A percentile compares a stretch with the other conserved stretches of the same genome.
phyloP scores from a whole-genome alignment of 2,888 invertebrate genomes.

The Melanargia galathea region DNA sequence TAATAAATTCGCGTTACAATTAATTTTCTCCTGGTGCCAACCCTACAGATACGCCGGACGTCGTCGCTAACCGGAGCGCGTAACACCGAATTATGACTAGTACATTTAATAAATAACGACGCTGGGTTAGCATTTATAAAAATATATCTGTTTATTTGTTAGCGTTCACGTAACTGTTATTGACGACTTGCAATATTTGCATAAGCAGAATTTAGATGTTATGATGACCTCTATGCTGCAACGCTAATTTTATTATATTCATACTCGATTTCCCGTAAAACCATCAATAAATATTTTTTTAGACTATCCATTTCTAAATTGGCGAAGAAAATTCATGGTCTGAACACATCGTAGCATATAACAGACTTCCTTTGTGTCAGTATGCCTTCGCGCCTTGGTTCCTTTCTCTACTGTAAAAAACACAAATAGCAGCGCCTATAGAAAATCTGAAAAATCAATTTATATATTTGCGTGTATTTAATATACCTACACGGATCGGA shows the following conservation, averaged over 20 bases:
- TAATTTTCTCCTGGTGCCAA: conserved; percentile 53
- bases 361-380: too few relatives aligned
- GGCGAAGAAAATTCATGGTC: not conserved
- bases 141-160: conserved; percentile 16
- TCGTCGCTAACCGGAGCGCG: conserved; percentile 53
- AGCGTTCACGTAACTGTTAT: not conserved
- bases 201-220: conserved; percentile 3
- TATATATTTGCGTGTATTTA: too few relatives aligned
- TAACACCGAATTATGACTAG: conserved; percentile 43
- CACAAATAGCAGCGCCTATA: too few relatives aligned
- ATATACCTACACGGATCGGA: too few relatives aligned
- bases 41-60: conserved; percentile 61
- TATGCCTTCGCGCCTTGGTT: too few relatives aligned
- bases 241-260: too few relatives aligned
- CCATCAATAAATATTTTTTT: not conserved
- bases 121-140: conserved; percentile 24
- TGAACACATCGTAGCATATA: too few relatives aligned
- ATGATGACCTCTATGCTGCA: conserved; percentile 1
- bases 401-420: too few relatives aligned
- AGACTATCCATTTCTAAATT: not conserved
- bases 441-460: too few relatives aligned
- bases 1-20: not conserved
- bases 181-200: conserved; percentile 14
- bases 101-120: conserved; percentile 35
- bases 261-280: not conserved